phyloP scores from a whole-genome alignment of 2,888 invertebrate genomes.

The Marronus borbonicus region DNA sequence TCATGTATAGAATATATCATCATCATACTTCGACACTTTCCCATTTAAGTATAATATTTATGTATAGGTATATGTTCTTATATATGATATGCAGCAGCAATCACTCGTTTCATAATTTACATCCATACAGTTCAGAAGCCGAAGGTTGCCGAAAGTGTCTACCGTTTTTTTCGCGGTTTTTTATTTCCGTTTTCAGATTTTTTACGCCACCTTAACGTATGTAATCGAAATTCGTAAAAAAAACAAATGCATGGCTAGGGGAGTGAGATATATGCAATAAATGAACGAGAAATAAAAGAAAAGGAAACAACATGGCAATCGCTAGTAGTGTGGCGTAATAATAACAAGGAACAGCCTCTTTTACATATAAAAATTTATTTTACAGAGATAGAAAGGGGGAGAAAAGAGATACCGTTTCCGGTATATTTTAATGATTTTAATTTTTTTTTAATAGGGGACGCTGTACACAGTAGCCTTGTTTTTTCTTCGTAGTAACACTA shows the following conservation, averaged over 20 bases:
- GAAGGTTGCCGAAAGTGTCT: conserved; percentile 38
- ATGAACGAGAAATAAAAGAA: too few relatives aligned
- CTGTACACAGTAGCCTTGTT: background rate
- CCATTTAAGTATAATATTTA: conserved; percentile 41
- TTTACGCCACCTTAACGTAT: background rate
- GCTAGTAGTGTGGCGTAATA: too few relatives aligned
- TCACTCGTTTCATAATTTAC: conserved; percentile 59
- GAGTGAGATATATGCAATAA: too few relatives aligned
- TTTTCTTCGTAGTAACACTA: conserved; percentile 21
- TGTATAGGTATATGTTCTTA: conserved; percentile 12
- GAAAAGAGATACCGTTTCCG: background rate
- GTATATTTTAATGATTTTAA: background rate
- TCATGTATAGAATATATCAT: too few relatives aligned
- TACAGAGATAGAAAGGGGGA: background rate
- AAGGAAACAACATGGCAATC: too few relatives aligned
- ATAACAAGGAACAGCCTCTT: too few relatives aligned
- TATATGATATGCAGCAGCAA: conserved; percentile 66
- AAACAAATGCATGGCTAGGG: too few relatives aligned
- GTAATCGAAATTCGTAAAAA: too few relatives aligned
- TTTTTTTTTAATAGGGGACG: too few relatives aligned
- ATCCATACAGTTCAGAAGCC: conserved; percentile 58
- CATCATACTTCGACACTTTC: conserved; percentile 62
- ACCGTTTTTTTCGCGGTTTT: background rate
- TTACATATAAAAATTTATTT: background rate
- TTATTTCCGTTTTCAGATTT: conserved; percentile 13